A percentile compares a stretch with the other conserved stretches of the same genome.
These are phyloP conservation scores for Allobates femoralis DNA, from an alignment of 2,797 vertebrate species.

Conservation along the genomic window DNA sequence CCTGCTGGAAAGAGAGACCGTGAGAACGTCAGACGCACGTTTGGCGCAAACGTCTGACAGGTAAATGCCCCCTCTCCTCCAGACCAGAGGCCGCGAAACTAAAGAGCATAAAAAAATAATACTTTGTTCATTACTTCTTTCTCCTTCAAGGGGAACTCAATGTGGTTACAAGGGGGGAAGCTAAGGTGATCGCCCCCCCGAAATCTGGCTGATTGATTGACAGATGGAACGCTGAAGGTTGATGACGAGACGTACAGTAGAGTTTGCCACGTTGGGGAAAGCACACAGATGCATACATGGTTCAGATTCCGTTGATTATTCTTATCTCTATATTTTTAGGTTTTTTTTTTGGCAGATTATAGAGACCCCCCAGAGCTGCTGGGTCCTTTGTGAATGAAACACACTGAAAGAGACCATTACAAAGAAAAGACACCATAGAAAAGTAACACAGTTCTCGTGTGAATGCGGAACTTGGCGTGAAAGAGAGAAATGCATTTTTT, in stretches of 20 bases:
- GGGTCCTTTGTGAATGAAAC: slow-evolving; percentile 18
- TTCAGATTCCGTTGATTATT: slow-evolving; percentile 12
- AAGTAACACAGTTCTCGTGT: slow-evolving; percentile 52
- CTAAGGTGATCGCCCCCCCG: background rate
- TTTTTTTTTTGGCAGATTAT: slow-evolving; percentile 50
- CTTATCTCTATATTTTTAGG: background rate
- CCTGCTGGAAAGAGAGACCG: background rate
- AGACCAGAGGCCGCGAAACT: background rate
- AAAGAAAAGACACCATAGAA: slow-evolving; percentile 59
- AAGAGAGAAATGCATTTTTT: slow-evolving; percentile 28
- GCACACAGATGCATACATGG: slow-evolving; percentile 49
- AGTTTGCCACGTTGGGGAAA: slow-evolving; percentile 23
- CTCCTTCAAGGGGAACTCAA: slow-evolving; percentile 14
- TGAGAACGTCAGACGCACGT: background rate
- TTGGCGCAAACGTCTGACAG: background rate
- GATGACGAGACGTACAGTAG: slow-evolving; percentile 16
- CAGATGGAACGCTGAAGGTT: background rate
- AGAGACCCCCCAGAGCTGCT: slow-evolving; percentile 2
- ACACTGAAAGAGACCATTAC: slow-evolving; percentile 53
- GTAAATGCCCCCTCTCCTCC: background rate
- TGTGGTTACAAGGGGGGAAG: background rate
- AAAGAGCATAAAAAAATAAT: slow-evolving; percentile 36
- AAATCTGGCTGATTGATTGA: slow-evolving; percentile 15
- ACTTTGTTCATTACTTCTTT: slow-evolving; percentile 20
- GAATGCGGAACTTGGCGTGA: slow-evolving; percentile 57